A percentile compares a stretch with the other conserved stretches of the same genome.
Evolutionary conservation across 2,888 invertebrate species (phyloP).

Genomic region (Aproaerema taeniolella): DNA sequence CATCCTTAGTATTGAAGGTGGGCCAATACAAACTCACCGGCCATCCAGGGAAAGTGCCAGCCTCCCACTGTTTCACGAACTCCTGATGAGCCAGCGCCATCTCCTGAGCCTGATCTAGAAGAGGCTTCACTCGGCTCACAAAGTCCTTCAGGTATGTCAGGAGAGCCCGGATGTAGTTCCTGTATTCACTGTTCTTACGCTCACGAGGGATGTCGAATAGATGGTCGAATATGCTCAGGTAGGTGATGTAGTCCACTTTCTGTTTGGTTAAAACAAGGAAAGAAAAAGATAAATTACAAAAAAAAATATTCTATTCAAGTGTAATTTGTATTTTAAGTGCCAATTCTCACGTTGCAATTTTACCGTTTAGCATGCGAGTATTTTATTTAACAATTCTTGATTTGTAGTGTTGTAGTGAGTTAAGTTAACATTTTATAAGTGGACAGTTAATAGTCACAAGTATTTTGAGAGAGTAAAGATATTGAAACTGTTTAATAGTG

Average conservation of each 20-base stretch:
- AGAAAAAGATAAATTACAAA: background rate
- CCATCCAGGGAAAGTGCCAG: slow-evolving; percentile 96
- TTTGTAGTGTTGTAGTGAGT: too few relatives aligned
- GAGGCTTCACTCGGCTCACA: slow-evolving; percentile 88
- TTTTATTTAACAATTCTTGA: too few relatives aligned
- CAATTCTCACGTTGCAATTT: too few relatives aligned
- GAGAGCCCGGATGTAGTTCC: slow-evolving; percentile 89
- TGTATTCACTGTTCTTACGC: slow-evolving; percentile 91
- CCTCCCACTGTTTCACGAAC: slow-evolving; percentile 92
- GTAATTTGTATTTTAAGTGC: too few relatives aligned
- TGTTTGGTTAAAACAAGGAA: too few relatives aligned
- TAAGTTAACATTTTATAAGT: too few relatives aligned
- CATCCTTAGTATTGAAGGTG: too few relatives aligned
- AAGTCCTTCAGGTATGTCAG: slow-evolving; percentile 92
- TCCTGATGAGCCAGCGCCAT: slow-evolving; percentile 86
- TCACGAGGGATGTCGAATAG: slow-evolving; percentile 96
- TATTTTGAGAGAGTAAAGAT: too few relatives aligned
- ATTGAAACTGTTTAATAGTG: too few relatives aligned
- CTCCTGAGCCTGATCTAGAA: slow-evolving; percentile 89
- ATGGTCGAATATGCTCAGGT: slow-evolving; percentile 95
- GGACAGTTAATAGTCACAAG: too few relatives aligned
- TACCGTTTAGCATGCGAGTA: too few relatives aligned
- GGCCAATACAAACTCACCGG: slow-evolving; percentile 82
- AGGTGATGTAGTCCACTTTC: slow-evolving; percentile 97
- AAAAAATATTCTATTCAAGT: background rate